Percentiles rank a stretch among this genome's conserved stretches.
These are phyloP conservation scores for Trinorchestia longiramus DNA, from an alignment of 1,140 invertebrate species.

Conservation along the genomic window DNA sequence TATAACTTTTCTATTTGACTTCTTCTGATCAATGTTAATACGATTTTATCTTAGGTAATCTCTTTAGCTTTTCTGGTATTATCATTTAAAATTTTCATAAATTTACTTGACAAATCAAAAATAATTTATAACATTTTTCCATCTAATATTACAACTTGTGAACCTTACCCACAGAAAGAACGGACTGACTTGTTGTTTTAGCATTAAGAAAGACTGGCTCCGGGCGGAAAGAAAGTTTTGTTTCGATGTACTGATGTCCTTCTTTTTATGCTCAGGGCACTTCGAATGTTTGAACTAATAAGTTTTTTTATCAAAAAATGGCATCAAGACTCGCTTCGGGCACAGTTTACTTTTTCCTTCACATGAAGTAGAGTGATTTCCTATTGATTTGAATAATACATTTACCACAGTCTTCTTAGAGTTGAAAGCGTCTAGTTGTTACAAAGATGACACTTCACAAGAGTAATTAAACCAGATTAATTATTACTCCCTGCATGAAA, in stretches of 20 bases:
- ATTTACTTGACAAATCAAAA: neutral
- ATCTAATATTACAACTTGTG: neutral
- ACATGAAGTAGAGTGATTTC: neutral
- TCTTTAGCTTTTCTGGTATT: neutral
- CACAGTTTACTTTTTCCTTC: neutral
- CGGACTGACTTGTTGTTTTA: neutral
- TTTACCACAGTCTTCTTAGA: neutral
- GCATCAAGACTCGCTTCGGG: neutral
- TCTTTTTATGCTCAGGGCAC: neutral
- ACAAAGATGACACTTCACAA: no score
- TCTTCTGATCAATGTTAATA: neutral
- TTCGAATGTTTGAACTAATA: neutral
- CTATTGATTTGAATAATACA: neutral
- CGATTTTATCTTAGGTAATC: neutral
- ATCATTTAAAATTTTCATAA: neutral
- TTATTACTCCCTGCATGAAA: no score
- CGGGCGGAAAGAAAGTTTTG: neutral
- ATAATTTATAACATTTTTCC: neutral
- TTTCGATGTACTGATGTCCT: neutral
- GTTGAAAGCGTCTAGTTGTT: no score
- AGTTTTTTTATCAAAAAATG: neutral
- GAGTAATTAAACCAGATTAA: no score
- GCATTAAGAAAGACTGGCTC: neutral
- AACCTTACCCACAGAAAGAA: neutral
- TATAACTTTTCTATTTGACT: neutral